Percentiles rank a stretch among this genome's conserved stretches.
phyloP scores from a whole-genome alignment of 2,888 invertebrate genomes.

The Dynastes grantii region DNA sequence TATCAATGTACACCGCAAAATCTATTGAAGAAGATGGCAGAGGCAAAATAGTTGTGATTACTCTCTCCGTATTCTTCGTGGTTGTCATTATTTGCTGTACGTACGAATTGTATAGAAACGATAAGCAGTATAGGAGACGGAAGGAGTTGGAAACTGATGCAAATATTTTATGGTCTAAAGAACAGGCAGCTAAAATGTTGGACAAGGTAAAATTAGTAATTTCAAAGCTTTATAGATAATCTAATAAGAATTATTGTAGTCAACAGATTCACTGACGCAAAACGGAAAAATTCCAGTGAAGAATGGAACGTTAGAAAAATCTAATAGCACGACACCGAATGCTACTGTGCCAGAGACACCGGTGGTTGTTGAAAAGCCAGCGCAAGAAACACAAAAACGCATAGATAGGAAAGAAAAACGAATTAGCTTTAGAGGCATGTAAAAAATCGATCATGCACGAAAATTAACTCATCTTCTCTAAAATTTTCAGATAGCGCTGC shows the following conservation, averaged over 20 bases:
- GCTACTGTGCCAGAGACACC: slow-evolving; percentile 59
- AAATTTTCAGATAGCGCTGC: slow-evolving; percentile 69
- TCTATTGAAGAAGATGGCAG: slow-evolving; percentile 86
- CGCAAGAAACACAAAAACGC: slow-evolving; percentile 58
- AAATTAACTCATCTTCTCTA: not conserved
- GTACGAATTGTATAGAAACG: slow-evolving; percentile 84
- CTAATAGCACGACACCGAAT: slow-evolving; percentile 64
- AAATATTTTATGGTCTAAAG: slow-evolving; percentile 81
- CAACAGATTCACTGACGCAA: slow-evolving; percentile 55
- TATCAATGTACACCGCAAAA: slow-evolving; percentile 81
- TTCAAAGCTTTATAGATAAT: not conserved
- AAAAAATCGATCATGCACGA: not conserved
- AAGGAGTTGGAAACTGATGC: slow-evolving; percentile 85
- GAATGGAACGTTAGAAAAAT: slow-evolving; percentile 62
- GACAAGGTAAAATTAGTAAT: slow-evolving; percentile 45
- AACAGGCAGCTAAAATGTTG: slow-evolving; percentile 77
- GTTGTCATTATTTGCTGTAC: slow-evolving; percentile 78
- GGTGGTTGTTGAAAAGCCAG: slow-evolving; percentile 51
- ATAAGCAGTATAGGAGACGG: slow-evolving; percentile 81
- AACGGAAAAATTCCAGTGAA: slow-evolving; percentile 67
- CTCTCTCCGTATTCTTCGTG: slow-evolving; percentile 83
- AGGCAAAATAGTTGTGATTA: slow-evolving; percentile 84
- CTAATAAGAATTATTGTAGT: not conserved
- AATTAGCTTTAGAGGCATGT: slow-evolving; percentile 75
- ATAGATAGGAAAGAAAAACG: slow-evolving; percentile 58